A percentile compares a stretch with the other conserved stretches of the same genome.
These are phyloP conservation scores for Ornithorhynchus anatinus DNA, from an alignment of 2,113 vertebrate species.

Conservation along the genomic window DNA sequence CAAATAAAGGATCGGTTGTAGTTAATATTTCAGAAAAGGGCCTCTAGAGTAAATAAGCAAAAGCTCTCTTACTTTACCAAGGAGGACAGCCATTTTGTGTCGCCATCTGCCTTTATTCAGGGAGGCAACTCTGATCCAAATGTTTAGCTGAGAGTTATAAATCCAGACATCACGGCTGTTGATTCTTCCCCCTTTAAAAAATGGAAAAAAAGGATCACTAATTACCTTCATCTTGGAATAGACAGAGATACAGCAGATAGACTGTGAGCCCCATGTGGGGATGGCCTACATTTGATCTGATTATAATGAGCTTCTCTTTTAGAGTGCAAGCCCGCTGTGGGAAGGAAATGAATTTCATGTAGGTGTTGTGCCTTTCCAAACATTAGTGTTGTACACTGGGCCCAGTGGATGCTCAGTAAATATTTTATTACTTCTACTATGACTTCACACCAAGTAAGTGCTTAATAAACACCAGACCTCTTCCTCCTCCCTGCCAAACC, in stretches of 20 bases:
- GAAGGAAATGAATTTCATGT: too few species aligned
- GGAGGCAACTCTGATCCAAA: conserved; percentile 97
- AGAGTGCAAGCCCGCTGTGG: too few species aligned
- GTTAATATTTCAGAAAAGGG: conserved; percentile 19
- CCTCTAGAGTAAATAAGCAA: conserved; percentile 9
- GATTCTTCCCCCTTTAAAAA: conserved; percentile 89
- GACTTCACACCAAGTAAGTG: too few species aligned
- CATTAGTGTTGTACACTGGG: too few species aligned
- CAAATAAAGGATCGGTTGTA: conserved; percentile 13
- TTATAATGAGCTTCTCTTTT: too few species aligned
- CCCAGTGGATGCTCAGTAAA: too few species aligned
- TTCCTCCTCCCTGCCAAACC: background rate
- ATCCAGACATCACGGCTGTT: conserved; percentile 98
- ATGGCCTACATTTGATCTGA: background rate
- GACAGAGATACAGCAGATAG: background rate
- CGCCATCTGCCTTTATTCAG: conserved; percentile 98
- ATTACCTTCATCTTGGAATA: too few species aligned
- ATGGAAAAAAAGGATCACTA: conserved; percentile 33
- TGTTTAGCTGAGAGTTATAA: conserved; percentile 97
- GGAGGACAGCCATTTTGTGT: conserved; percentile 97
- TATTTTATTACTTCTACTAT: too few species aligned
- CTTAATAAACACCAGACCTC: too few species aligned
- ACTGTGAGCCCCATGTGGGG: background rate
- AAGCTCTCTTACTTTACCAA: conserved; percentile 89
- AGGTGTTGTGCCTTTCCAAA: too few species aligned